Conservation (phyloP, 2,888 invertebrate species). For the Scaptomyza tumidula region DNA sequence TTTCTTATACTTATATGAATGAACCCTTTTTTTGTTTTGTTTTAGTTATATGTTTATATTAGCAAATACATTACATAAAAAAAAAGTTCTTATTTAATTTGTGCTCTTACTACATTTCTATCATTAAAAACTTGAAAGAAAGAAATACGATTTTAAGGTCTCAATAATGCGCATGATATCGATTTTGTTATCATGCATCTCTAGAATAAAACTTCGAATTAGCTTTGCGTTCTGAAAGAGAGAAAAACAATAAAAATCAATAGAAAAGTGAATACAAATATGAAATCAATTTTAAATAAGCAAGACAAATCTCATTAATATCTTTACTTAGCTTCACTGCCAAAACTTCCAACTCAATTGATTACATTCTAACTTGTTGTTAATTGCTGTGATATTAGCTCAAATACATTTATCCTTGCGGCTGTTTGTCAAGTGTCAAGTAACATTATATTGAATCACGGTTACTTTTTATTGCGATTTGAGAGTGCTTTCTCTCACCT, state of each 20-base stretch:
- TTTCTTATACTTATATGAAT: neutral
- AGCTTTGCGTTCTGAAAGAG: constrained; percentile 80
- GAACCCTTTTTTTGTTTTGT: neutral
- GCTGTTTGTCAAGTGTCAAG: constrained; percentile 5
- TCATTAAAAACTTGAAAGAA: constrained; percentile 79
- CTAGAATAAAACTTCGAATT: constrained; percentile 78
- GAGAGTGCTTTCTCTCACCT: constrained; percentile 16
- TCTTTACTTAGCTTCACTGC: neutral
- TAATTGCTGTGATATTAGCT: constrained; percentile 22
- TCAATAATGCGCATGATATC: constrained; percentile 81
- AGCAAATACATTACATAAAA: constrained; percentile 3
- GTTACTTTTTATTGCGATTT: constrained; percentile 35
- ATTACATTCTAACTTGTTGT: neutral
- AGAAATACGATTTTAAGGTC: constrained; percentile 82
- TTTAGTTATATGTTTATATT: constrained; percentile 19
- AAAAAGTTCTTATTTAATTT: constrained; percentile 1
- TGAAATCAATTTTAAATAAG: neutral
- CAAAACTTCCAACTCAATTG: neutral
- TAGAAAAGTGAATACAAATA: neutral
- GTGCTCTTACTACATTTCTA: neutral
- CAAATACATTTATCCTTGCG: neutral
- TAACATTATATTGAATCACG: constrained; percentile 5
- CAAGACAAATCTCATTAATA: neutral
- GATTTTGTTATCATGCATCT: constrained; percentile 82
- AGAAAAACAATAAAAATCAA: constrained; percentile 11